Base-by-base conservation (phyloP, 2,797 vertebrate genomes). In the Dryobates pubescens region DNA sequence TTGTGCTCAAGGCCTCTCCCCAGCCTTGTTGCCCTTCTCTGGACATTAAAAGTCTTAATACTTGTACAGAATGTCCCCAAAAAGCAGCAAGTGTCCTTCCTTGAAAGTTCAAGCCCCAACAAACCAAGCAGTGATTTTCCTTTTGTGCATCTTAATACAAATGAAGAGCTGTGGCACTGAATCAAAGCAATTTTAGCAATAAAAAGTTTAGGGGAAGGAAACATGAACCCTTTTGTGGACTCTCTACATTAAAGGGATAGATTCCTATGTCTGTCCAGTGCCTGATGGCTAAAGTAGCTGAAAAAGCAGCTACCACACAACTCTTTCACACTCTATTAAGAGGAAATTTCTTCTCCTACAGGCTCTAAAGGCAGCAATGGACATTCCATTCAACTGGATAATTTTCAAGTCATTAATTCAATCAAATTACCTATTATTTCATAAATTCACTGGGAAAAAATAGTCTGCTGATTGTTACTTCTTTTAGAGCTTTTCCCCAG, bases 401-500 rank as follows among this genome's bases (percentile, higher is more conserved):
- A 62, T 86, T 83, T 88, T 90, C 32, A 79, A 64, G 26, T 30
- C 57, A 92, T 82, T 89, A 94, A 86, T 88, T 92, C 78, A 88
- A 43, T 62, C 54, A 77, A 43, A 84, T 68, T 74, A 15, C 12
- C 41, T 69, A 30, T 77, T 85, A 41, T 92, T 90, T 88, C 56
- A 43, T 45, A 47, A 3, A 24, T 76, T 62, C 32, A 53, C 30
- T 51, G 20, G 70, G 64, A 81, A 84, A 78, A 94, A 63, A 29
- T 32, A 45, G 22, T 67, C 23, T 75, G 36, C 34, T 19, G 22
- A 59, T 38, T 47, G 16, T 53, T 76, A 62, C 59, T 82, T 62
- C 9, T 91, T 88, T 76, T 58, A 86, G 3, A 10, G 7, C 32
- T n/a, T 58, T 84, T 38, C 2, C n/a, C 69, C 53, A 8, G 27